A percentile compares a stretch with the other conserved stretches of the same genome.
phyloP scores from a whole-genome alignment of 1,140 invertebrate genomes.

The Drosophila trapezifrons region DNA sequence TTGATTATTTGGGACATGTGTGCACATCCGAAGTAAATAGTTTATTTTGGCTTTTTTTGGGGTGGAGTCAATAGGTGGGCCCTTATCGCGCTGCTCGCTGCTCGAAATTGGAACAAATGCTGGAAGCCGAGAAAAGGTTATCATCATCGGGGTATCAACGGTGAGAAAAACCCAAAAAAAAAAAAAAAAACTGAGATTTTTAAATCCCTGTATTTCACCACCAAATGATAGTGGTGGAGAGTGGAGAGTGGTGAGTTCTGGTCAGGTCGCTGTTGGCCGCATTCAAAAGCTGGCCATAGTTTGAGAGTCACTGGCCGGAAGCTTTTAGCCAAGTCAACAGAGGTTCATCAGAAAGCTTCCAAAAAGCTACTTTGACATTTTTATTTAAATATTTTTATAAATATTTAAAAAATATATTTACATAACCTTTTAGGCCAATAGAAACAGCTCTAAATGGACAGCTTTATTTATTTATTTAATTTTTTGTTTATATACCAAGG shows the following conservation, averaged over 20 bases:
- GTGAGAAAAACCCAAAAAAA: slow-evolving; percentile 6
- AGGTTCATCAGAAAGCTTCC: slow-evolving; percentile 21
- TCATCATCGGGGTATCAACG: slow-evolving; percentile 14
- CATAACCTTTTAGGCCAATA: too few species aligned
- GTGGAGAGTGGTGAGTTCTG: background rate
- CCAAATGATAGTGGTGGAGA: background rate
- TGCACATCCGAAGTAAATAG: background rate
- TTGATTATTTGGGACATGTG: slow-evolving; percentile 13
- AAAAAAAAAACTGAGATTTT: slow-evolving; percentile 14
- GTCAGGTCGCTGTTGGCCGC: slow-evolving; percentile 29
- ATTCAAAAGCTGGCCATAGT: slow-evolving; percentile 29
- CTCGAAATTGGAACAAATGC: slow-evolving; percentile 34
- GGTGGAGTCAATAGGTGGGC: slow-evolving; percentile 23
- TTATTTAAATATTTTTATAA: background rate
- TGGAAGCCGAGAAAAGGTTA: slow-evolving; percentile 26
- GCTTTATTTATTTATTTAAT: too few species aligned
- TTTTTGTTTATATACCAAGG: too few species aligned
- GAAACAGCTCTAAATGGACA: too few species aligned
- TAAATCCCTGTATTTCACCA: slow-evolving; percentile 13
- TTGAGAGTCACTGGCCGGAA: slow-evolving; percentile 11
- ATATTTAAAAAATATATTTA: background rate
- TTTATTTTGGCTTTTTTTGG: too few species aligned
- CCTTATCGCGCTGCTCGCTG: slow-evolving; percentile 15
- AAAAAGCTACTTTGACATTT: background rate
- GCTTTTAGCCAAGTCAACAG: slow-evolving; percentile 68